A percentile compares a stretch with the other conserved stretches of the same genome.
These are phyloP conservation scores for Andrena marginata DNA, from an alignment of 2,888 invertebrate species.

Conservation along the genomic window DNA sequence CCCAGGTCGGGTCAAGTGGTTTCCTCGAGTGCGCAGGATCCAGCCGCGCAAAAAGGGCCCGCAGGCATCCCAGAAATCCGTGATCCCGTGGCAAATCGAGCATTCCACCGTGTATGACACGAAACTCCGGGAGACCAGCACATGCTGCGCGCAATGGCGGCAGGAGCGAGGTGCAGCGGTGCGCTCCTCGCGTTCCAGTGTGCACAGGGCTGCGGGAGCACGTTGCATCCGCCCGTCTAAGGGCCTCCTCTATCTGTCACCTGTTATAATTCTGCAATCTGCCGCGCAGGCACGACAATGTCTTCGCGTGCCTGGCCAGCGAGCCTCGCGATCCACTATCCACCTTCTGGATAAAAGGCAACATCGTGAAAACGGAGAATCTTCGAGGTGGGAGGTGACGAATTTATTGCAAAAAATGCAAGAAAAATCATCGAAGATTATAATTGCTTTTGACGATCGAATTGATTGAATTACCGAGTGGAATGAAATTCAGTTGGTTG, in stretches of 20 bases:
- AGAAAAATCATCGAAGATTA: too few relatives aligned
- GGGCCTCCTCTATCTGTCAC: constrained; percentile 81
- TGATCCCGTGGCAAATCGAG: constrained; percentile 18
- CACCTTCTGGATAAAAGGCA: neutral
- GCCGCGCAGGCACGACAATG: constrained; percentile 57
- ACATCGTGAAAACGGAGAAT: too few relatives aligned
- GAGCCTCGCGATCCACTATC: neutral
- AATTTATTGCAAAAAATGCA: too few relatives aligned
- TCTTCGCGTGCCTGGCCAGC: constrained; percentile 5
- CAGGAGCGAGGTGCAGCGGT: constrained; percentile 7
- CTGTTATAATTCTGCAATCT: constrained; percentile 83
- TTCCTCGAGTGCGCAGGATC: too few relatives aligned
- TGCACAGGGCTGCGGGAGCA: constrained; percentile 68
- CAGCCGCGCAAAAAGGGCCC: neutral
- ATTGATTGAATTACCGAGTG: too few relatives aligned
- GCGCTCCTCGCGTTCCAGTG: constrained; percentile 52
- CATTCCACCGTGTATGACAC: constrained; percentile 23
- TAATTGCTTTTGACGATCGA: too few relatives aligned
- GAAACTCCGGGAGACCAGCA: constrained; percentile 40
- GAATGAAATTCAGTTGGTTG: too few relatives aligned
- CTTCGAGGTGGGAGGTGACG: too few relatives aligned
- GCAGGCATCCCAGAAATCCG: constrained; percentile 28
- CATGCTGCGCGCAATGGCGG: constrained; percentile 29
- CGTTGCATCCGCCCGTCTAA: constrained; percentile 77
- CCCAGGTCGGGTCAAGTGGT: too few relatives aligned